Evolutionary conservation across 2,797 vertebrate species (phyloP).

Genomic region (Gymnothorax javanicus): DNA sequence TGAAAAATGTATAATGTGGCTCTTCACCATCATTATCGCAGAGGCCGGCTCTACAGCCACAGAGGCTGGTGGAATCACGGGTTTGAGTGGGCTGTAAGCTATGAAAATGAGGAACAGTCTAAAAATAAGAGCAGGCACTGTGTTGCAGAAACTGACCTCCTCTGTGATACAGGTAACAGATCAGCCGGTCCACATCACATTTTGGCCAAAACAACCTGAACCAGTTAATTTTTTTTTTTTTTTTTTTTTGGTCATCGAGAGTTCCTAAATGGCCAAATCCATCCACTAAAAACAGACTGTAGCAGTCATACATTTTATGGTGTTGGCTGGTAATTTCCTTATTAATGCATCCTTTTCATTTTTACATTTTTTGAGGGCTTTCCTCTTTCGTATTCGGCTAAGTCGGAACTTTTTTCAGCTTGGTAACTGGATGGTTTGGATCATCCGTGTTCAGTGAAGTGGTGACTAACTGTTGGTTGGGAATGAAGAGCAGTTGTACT

Average conservation of each 20-base stretch:
- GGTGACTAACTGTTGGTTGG: no score
- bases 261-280: not conserved
- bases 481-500: no score
- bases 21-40: not conserved
- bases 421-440: no score
- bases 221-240: not conserved
- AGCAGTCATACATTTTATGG: no score
- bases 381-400: no score
- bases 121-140: not conserved
- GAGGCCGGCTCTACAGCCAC: no score
- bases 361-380: no score
- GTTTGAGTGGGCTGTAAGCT: not conserved
- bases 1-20: not conserved
- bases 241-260: not conserved
- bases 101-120: not conserved
- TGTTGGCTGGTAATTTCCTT: no score
- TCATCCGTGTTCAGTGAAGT: no score
- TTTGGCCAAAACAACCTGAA: not conserved
- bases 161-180: not conserved
- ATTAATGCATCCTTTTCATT: no score
- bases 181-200: not conserved
- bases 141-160: not conserved
- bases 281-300: no score
- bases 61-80: not conserved
- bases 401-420: no score